Evolutionary conservation across 2,888 invertebrate genomes (phyloP), one percentile per base, ranked within the genome.

Genomic region (Apotomis turbidana): DNA sequence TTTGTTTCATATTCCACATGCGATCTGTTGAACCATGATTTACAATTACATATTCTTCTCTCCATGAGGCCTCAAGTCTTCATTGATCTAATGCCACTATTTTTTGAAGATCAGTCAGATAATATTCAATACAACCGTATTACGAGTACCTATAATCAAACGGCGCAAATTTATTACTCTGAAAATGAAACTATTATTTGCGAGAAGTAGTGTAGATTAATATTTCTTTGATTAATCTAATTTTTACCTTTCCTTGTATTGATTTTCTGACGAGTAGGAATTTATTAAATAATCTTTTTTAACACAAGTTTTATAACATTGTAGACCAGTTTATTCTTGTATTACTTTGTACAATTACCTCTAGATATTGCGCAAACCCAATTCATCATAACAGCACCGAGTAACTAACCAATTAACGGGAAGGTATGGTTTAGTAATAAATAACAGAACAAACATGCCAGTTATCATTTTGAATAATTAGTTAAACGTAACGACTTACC

Each of bases 401-500:
- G 79, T 80, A 80, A 76, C 73, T 77, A 74, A 74, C 77, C 83
- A 84, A 83, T 85, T 84, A 85, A 79, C 79, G 67, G 78, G 76
- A 76, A 74, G 66, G 72, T 70, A 75, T 64, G 74, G 77, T 85
- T 84, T 81, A 78, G 81, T 80, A 85, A 86, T 64, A 75, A 77
- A 81, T 82, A 85, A 83, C 81, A 70, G 74, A 78, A 73, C 78
- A 73, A 81, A 80, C 82, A 80, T 83, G 79, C 80, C 79, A 78
- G 75, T 79, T 81, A 82, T 83, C 85, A 88, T 88, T 27, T 85
- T 82, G 81, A 85, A 84, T 46, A 68, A 27, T 68, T 41, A 58
- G 55, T 57, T 46, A 52, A 54, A 38, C 72, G 58, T 52, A 5
- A 46, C 46, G 38, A 67, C 6, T 62, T 5, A 67, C 6, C 58